Evolutionary conservation across 2,888 invertebrate genomes (phyloP), one percentile per base, ranked within the genome.

Genomic region (Heliconius charithonia): DNA sequence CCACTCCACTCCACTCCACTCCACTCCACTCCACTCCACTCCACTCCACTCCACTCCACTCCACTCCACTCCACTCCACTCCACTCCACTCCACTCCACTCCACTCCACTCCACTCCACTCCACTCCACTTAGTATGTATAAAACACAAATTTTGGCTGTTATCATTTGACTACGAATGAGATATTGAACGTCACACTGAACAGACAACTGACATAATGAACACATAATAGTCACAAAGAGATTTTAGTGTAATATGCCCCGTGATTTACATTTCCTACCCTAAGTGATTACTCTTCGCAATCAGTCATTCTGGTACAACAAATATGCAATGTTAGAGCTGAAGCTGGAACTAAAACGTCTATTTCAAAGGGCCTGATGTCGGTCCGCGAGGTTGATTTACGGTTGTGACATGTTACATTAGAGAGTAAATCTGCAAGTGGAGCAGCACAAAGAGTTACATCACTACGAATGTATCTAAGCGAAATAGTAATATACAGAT

Each of bases 301-400:
- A 70, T 70, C 70, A 70, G 70, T 51, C 71, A 32, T 71, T 71
- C 51, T 29, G 71, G 56, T 32, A 70, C 29, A 71, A 56, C 29
- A 56, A 51, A 71, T 71, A 63, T 70, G 45, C 67, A 67, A 12
- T 67, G 37, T n/a, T 41, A 13, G 37, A 2, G 41, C n/a, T n/a
- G 37, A n/a, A 67, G 37, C 67, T 16, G 37, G 4, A 67, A 32
- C 67, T 63, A 13, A 27, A 25, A 3, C 62, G 6, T 63, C 66
- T 37, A 37, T 67, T 37, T 67, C 67, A 69, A 41, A 67, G 41
- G 41, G 69, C 25, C 41, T 69, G 41, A 69, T 41, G 69, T 41
- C 37, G 67, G 67, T 41, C 37, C n/a, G 16, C 0, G 69, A 25
- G 69, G 45, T 69, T 69, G 69, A 69, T 69, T 69, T 69, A 69